Evolutionary conservation across 2,888 invertebrate species (phyloP), one percentile per base, ranked within the genome.

Genomic region (Andricus curvator): DNA sequence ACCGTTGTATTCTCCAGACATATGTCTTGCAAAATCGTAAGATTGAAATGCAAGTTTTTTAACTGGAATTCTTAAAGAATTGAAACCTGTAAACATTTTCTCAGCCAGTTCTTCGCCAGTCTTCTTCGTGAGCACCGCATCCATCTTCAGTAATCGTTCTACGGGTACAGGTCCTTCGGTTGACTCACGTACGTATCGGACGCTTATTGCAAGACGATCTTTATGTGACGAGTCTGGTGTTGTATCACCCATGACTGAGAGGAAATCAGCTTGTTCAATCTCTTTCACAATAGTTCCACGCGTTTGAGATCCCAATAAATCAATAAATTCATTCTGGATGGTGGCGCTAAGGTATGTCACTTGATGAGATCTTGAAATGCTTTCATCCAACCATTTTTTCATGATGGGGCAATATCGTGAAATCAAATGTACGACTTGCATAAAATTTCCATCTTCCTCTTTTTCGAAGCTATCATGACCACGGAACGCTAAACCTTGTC

Each of bases 21-120:
- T 87, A 80, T 87, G 85, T 44, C 80, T 77, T n/a, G 85, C 85
- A 84, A 84, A 86, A 67, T 87, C 85, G 76, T 83, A 85, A 48
- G 80, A 82, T 84, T 85, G 84, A 51, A 51, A 51, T 1, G 5
- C 5, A 5, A 51, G 17, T 51, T 51, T 51, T 20, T 51, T 51
- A 5, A 51, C 20, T 4, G 5, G 20, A 5, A 51, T 51, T n/a
- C 51, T 2, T 1, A 4, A 56, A n/a, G 51, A 56, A 56, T 20
- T 56, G 2, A 56, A 4, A 56, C n/a, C 4, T 56, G 51, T 56
- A 4, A n/a, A 56, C 0, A n/a, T 8, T 56, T 20, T n/a, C 4
- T 56, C 51, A 56, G 51, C 20, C n/a, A 56, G 8, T 56, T 56
- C n/a, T 56, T 56, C 51, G 4, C 51, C 51, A 56, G n/a, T 8